A percentile compares a stretch with the other conserved stretches of the same genome.
Conservation (phyloP, 1,140 invertebrate genomes). For the Hypothenemus hampei region DNA sequence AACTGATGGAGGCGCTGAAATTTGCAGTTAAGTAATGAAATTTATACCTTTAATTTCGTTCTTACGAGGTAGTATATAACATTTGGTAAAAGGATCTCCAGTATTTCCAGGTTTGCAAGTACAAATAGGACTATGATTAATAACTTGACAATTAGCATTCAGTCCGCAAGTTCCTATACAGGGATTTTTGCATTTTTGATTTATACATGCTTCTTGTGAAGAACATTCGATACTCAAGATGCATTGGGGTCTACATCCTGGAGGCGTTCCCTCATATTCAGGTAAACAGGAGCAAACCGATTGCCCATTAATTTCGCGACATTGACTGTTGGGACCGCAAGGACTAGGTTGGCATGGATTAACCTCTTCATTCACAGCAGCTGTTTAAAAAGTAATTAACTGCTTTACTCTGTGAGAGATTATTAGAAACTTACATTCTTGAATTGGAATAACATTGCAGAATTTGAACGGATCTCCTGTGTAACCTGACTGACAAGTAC, state of each 20-base stretch:
- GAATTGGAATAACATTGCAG: conserved; percentile 38
- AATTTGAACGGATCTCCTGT: conserved; percentile 66
- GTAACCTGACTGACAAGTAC: conserved; percentile 62
- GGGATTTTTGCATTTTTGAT: conserved; percentile 70
- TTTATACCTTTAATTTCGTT: too few species aligned
- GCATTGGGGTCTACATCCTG: conserved; percentile 75
- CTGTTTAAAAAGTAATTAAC: conserved; percentile 50
- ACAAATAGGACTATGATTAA: conserved; percentile 60
- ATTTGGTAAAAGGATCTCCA: conserved; percentile 55
- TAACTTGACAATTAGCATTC: conserved; percentile 67
- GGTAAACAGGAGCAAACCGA: conserved; percentile 57
- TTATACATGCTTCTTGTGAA: conserved; percentile 64
- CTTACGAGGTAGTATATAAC: conserved; percentile 54
- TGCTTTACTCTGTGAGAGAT: conserved; percentile 37
- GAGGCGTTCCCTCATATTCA: conserved; percentile 62
- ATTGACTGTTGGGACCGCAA: conserved; percentile 64
- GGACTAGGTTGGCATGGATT: conserved; percentile 58
- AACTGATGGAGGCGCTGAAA: conserved; percentile 38
- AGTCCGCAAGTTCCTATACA: conserved; percentile 70
- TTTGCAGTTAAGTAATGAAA: conserved; percentile 15
- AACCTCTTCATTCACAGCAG: conserved; percentile 45
- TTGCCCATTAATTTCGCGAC: conserved; percentile 50
- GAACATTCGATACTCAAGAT: conserved; percentile 77
- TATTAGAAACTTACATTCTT: conserved; percentile 34
- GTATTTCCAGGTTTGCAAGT: conserved; percentile 50